phyloP scores from a whole-genome alignment of 92 coral and sea anemone genomes.

The Muricea muricata region DNA sequence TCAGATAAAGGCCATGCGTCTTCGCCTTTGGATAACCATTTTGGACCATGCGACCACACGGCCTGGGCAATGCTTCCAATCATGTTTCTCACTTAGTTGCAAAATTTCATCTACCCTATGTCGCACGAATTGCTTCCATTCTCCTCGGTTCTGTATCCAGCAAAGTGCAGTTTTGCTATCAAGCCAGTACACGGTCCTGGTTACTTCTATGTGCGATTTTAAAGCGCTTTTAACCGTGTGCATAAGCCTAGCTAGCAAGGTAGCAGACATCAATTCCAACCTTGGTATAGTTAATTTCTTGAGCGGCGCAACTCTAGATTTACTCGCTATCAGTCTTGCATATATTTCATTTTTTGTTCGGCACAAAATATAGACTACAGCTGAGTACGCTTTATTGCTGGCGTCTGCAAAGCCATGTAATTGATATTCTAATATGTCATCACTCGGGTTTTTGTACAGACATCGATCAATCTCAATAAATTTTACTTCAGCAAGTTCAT shows the following conservation, averaged over 20 bases:
- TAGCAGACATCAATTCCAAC: conserved; percentile 50
- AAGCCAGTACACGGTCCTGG: not conserved
- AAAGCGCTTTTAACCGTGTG: conserved; percentile 49
- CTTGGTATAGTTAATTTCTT: conserved; percentile 48
- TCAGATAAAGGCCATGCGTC: too few species aligned
- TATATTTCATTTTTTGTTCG: not conserved
- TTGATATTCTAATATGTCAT: not conserved
- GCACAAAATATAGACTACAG: conserved; percentile 7
- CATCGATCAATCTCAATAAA: not conserved
- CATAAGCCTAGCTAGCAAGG: conserved; percentile 44
- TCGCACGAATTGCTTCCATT: conserved; percentile 41
- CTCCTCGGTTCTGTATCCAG: conserved; percentile 24
- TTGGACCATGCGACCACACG: conserved; percentile 39
- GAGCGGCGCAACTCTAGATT: conserved; percentile 46
- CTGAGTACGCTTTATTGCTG: conserved; percentile 39
- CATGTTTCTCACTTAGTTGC: not conserved
- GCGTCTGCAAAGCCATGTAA: conserved; percentile 45
- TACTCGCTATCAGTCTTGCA: conserved; percentile 27
- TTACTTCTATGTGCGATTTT: conserved; percentile 23
- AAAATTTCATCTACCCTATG: conserved; percentile 33
- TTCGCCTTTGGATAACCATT: too few species aligned
- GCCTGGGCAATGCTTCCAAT: conserved; percentile 43
- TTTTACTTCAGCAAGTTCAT: not conserved
- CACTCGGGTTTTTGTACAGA: not conserved
- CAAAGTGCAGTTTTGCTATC: conserved; percentile 28